Conservation (phyloP, 2,888 invertebrate genomes). For the Aphodius granarius region DNA sequence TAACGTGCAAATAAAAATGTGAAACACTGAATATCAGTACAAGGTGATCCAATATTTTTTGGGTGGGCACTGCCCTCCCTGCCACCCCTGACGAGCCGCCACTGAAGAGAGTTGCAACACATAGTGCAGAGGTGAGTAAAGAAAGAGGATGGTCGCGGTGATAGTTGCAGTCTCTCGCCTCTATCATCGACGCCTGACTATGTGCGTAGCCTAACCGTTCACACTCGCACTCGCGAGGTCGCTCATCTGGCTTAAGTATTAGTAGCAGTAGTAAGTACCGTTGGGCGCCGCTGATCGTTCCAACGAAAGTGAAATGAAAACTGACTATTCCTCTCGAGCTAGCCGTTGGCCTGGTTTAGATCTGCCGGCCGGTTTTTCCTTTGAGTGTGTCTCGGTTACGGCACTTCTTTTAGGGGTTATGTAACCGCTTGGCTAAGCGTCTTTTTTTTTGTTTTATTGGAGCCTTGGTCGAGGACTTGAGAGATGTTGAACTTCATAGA, state of each 20-base stretch:
- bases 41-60: no score
- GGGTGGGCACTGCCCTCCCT: no score
- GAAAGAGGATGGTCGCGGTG: no score
- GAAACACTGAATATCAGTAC: no score
- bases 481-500: neutral
- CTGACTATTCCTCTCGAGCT: neutral
- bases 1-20: no score
- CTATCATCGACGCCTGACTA: constrained; percentile 5
- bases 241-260: neutral
- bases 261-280: neutral
- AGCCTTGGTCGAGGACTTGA: neutral
- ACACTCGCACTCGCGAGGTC: constrained; percentile 3
- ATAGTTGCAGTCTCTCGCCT: no score
- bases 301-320: constrained; percentile 11
- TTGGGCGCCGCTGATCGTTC: neutral
- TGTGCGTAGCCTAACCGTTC: neutral
- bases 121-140: no score
- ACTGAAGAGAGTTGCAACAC: no score
- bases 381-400: neutral
- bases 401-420: neutral
- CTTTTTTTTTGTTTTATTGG: neutral
- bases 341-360: neutral
- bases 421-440: neutral
- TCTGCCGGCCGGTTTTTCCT: neutral
- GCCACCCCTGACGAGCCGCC: no score